A percentile compares a stretch with the other conserved stretches of the same genome.
phyloP scores from a whole-genome alignment of 2,888 invertebrate species.

The Phlogophora meticulosa region DNA sequence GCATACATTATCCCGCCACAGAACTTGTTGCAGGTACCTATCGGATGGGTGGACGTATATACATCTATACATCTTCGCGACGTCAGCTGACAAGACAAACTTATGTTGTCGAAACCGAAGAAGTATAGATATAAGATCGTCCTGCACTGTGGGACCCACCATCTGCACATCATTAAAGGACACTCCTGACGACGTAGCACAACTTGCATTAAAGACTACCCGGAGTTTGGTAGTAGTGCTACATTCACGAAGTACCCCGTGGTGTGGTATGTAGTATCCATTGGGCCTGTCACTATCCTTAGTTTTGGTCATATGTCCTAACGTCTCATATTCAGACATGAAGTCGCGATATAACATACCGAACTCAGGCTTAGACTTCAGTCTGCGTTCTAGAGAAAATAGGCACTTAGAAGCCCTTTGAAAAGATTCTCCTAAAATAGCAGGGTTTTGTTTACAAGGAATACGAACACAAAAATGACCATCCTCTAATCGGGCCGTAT shows the following conservation, averaged over 20 bases:
- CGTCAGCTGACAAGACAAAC: background rate
- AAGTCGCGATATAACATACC: background rate
- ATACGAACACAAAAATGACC: no score
- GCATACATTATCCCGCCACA: no score
- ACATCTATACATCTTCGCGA: conserved; percentile 1
- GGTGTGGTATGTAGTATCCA: no score
- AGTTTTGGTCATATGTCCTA: background rate
- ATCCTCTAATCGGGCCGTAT: no score
- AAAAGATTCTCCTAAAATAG: background rate
- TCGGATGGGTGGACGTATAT: conserved; percentile 5
- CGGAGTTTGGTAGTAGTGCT: no score
- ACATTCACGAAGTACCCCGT: no score
- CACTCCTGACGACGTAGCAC: no score
- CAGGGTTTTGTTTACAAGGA: background rate
- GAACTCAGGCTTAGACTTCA: background rate
- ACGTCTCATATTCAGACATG: background rate
- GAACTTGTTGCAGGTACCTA: background rate
- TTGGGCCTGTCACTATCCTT: background rate
- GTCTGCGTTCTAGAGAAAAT: background rate
- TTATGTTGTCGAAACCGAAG: background rate
- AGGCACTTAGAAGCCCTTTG: background rate
- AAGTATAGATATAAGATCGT: conserved; percentile 2
- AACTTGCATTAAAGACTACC: no score
- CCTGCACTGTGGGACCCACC: conserved; percentile 2
- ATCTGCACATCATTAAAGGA: background rate